Conservation (phyloP, 2,113 vertebrate genomes). For the Amblyornis subalaris region DNA sequence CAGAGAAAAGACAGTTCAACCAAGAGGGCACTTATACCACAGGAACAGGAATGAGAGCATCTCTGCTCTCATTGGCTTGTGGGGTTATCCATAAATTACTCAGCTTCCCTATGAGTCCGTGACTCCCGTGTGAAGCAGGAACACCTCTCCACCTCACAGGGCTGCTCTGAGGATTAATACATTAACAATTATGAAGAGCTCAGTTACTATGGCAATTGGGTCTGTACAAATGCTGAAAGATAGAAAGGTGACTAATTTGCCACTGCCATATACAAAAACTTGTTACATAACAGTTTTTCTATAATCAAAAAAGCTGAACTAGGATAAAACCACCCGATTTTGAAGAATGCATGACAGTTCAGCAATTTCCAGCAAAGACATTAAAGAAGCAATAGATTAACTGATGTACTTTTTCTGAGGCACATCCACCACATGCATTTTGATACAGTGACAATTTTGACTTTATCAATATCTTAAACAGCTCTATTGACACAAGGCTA, state of each 20-base stretch:
- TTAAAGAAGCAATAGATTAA: neutral
- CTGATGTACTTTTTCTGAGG: neutral
- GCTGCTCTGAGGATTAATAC: conserved; percentile 28
- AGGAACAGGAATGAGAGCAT: neutral
- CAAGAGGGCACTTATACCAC: neutral
- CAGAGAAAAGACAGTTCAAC: conserved; percentile 27
- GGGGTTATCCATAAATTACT: neutral
- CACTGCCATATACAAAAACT: conserved; percentile 1
- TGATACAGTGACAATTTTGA: neutral
- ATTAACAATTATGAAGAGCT: conserved; percentile 40
- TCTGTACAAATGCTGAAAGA: conserved; percentile 34
- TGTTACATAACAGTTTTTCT: conserved; percentile 8
- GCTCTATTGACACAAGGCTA: neutral
- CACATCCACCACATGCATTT: neutral
- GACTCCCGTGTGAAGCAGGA: neutral
- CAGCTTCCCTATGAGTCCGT: neutral
- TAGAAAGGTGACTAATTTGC: conserved; percentile 59
- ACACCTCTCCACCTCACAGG: conserved; percentile 16
- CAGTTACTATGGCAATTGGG: conserved; percentile 59
- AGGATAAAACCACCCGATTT: neutral
- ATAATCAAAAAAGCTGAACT: neutral
- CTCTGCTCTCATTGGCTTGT: neutral
- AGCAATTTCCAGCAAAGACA: neutral
- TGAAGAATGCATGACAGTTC: neutral
- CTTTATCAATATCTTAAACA: neutral